Base-by-base conservation (phyloP, 2,797 vertebrate genomes). In the Hypotaenidia okinawae region DNA sequence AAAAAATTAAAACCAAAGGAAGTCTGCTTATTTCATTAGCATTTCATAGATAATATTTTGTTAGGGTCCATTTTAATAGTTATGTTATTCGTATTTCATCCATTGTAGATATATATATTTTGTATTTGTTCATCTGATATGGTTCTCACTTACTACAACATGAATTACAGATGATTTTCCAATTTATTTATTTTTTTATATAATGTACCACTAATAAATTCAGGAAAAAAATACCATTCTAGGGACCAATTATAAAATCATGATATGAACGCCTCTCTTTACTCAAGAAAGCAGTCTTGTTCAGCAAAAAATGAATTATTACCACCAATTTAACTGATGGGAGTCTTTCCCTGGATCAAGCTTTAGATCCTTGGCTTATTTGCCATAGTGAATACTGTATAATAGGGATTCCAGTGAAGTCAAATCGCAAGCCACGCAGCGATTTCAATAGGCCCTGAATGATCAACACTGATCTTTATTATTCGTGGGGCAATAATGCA, bases 401-500 rank as follows among this genome's bases (percentile, higher is more conserved):
- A 95, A 95, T 35, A 64, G 41, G 88, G 90, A 96, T 96, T 95
- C 88, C 90, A 89, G 78, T 33, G 68, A 96, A 97, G 95, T 93
- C 93, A 96, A 95, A 96, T 69, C 90, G 84, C 91, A 93, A 90
- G 80, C 9, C 83, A 92, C 2, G 27, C 78, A 82, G 45, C 28
- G 81, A 93, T 87, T 94, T 94, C 95, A 90, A 9, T 27, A 51
- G 81, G 70, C 57, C 67, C 68, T 89, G 86, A 83, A 89, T 90
- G 88, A 93, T 92, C 93, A 95, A 95, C 95, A 83, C 84, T 96
- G 95, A 93, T 96, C 93, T 87, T 89, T 94, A 83, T 95, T 95
- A 94, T 95, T 64, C 43, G 5, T 9, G 62, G 94, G 84, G 91
- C 78, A 97, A 97, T 96, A 97, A 97, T 93, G 97, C 95, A 81